A percentile compares a stretch with the other conserved stretches of the same genome.
These are phyloP conservation scores for Lepilemur ruficaudatus DNA, from an alignment of 2,797 vertebrate genomes.

Conservation along the genomic window DNA sequence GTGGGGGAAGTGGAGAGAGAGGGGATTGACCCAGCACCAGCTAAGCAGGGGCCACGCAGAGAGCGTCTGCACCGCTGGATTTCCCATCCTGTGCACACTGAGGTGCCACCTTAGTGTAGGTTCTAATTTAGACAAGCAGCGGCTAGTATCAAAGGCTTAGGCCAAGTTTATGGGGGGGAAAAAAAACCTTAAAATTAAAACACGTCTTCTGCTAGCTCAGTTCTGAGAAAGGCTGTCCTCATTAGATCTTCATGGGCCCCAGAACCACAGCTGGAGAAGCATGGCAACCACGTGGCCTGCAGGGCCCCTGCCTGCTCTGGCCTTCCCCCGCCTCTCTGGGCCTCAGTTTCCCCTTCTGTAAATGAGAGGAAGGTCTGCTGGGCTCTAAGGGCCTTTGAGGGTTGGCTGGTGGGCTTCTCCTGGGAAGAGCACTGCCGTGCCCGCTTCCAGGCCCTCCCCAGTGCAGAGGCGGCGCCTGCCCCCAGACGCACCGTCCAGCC, in stretches of 20 bases:
- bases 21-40: too few relatives aligned
- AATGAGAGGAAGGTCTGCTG: not conserved
- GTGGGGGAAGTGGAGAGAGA: not conserved
- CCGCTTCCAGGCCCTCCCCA: not conserved
- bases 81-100: not conserved
- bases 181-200: not conserved
- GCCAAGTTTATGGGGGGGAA: rapidly evolving
- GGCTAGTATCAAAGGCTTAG: not conserved
- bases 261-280: rapidly evolving
- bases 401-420: not conserved
- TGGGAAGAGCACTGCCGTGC: rapidly evolving
- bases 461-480: not conserved
- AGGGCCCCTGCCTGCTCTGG: not conserved
- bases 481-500: not conserved
- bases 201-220: not conserved
- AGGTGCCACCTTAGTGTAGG: rapidly evolving
- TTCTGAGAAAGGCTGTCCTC: not conserved
- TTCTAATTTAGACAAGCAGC: not conserved
- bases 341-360: not conserved
- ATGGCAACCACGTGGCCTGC: rapidly evolving
- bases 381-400: not conserved
- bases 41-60: not conserved
- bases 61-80: rapidly evolving
- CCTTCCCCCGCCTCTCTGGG: not conserved
- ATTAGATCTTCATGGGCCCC: rapidly evolving